These are phyloP conservation scores for Pecten maximus DNA, from an alignment of 2,888 invertebrate species.

Conservation along the genomic window DNA sequence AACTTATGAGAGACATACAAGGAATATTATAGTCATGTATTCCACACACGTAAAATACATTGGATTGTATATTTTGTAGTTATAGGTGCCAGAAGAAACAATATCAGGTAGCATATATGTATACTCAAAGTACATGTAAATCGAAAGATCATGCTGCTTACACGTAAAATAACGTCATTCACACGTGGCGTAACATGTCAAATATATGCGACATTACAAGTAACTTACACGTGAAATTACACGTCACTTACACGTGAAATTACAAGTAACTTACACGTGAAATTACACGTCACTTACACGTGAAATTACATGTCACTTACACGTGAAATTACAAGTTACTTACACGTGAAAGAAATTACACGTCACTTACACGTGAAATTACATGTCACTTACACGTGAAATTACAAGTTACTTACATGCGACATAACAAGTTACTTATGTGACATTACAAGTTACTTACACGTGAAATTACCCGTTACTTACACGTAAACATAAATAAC, in stretches of 20 bases:
- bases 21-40: too few species aligned
- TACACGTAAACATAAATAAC: too few species aligned
- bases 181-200: not conserved
- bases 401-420: not conserved
- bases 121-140: too few species aligned
- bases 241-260: not conserved
- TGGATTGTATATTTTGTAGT: too few species aligned
- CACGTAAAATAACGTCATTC: too few species aligned
- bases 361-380: not conserved
- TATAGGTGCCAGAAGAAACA: too few species aligned
- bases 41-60: too few species aligned
- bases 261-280: not conserved
- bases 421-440: not conserved
- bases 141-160: not conserved
- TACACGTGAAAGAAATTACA: not conserved
- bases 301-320: not conserved
- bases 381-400: not conserved
- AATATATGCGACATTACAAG: not conserved
- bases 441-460: not conserved
- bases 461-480: not conserved
- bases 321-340: not conserved
- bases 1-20: too few species aligned
- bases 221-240: not conserved
- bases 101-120: too few species aligned
- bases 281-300: not conserved